Evolutionary conservation across 1,140 invertebrate genomes (phyloP).

Genomic region (Drosophila repleta): DNA sequence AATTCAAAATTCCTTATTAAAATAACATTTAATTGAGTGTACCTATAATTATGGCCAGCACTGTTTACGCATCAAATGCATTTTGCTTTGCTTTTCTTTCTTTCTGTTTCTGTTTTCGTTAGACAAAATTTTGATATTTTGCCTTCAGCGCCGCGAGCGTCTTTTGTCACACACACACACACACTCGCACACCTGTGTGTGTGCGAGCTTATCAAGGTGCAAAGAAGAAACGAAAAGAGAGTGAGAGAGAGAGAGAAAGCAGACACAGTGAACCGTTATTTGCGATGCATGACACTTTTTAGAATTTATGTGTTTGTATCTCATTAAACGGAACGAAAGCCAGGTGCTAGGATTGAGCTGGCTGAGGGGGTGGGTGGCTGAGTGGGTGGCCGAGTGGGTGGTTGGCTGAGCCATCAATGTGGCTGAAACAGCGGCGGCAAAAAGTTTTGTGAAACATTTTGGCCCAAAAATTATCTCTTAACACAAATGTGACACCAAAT

Average conservation of each 20-base stretch:
- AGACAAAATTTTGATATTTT: conserved; percentile 51
- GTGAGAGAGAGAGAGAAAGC: conserved; percentile 24
- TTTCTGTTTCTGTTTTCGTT: too few relatives aligned
- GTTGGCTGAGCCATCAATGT: conserved; percentile 52
- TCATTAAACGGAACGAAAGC: conserved; percentile 68
- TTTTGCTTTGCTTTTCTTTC: conserved; percentile 9
- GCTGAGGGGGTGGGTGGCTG: conserved; percentile 23
- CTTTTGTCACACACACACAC: conserved; percentile 5
- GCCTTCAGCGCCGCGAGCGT: conserved; percentile 52
- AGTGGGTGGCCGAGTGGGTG: not conserved
- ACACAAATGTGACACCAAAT: conserved; percentile 75
- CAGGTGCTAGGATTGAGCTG: conserved; percentile 4
- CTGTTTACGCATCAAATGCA: conserved; percentile 14
- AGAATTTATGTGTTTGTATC: conserved; percentile 84
- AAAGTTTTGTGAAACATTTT: conserved; percentile 74
- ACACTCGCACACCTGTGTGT: too few relatives aligned
- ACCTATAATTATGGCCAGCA: too few relatives aligned
- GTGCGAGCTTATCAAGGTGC: conserved; percentile 15
- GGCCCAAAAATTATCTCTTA: conserved; percentile 75
- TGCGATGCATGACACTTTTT: conserved; percentile 81
- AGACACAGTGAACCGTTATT: conserved; percentile 57
- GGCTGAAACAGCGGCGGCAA: conserved; percentile 31
- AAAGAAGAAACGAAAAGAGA: conserved; percentile 38
- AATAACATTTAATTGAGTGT: too few relatives aligned
- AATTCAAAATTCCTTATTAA: too few relatives aligned